These are phyloP conservation scores for Chalcis sispes DNA, from an alignment of 2,888 invertebrate species.

Conservation along the genomic window DNA sequence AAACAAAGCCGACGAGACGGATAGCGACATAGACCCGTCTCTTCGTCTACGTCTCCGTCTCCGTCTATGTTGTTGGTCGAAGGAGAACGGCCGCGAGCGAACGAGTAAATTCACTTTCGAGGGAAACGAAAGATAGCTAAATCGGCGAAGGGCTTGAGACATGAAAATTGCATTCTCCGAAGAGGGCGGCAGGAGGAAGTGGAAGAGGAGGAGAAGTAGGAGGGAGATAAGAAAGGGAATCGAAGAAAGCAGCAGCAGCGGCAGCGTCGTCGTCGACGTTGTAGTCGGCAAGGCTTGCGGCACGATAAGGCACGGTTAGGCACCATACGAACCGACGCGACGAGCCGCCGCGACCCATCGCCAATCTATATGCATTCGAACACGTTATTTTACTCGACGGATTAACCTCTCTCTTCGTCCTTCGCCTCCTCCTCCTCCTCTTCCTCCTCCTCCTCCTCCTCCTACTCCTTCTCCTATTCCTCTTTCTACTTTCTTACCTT, in stretches of 20 bases:
- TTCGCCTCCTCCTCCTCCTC: neutral
- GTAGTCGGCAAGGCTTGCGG: constrained; percentile 49
- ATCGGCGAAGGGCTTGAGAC: constrained; percentile 46
- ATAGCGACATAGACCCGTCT: neutral
- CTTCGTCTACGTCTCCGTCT: no score
- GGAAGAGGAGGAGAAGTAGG: neutral
- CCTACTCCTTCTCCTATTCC: neutral
- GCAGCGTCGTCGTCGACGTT: constrained; percentile 3
- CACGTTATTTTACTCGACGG: constrained; percentile 55
- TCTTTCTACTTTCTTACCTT: neutral
- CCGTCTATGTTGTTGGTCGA: no score
- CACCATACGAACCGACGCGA: constrained; percentile 56
- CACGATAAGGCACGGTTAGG: constrained; percentile 59
- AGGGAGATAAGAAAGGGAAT: constrained; percentile 50
- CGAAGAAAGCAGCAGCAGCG: constrained; percentile 46
- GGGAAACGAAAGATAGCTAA: constrained; percentile 11
- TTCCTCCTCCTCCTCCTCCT: neutral
- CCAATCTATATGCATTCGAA: constrained; percentile 47
- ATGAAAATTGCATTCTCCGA: constrained; percentile 52
- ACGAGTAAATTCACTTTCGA: constrained; percentile 24
- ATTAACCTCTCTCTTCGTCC: constrained; percentile 5
- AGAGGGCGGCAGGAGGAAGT: no score
- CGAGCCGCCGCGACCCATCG: constrained; percentile 50
- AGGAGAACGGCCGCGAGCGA: constrained; percentile 4
- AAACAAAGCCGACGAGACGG: constrained; percentile 9